These are phyloP conservation scores for Numida meleagris DNA, from an alignment of 2,113 vertebrate genomes.

Conservation along the genomic window DNA sequence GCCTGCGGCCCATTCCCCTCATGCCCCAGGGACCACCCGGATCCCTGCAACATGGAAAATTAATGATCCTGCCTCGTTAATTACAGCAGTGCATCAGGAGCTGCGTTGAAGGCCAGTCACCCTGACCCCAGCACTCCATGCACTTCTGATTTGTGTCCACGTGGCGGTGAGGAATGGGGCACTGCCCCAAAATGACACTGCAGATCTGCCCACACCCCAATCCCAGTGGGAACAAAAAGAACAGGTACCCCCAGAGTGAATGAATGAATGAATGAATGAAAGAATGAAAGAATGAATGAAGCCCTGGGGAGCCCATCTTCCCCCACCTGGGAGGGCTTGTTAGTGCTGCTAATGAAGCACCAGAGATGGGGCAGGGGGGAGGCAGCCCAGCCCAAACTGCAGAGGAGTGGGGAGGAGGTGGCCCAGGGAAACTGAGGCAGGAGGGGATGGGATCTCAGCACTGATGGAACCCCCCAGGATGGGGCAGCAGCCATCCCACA, in stretches of 20 bases:
- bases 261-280: too few species aligned
- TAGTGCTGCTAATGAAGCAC: not conserved
- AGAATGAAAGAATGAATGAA: too few species aligned
- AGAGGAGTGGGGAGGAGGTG: not conserved
- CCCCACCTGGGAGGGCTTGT: not conserved
- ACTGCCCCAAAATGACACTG: too few species aligned
- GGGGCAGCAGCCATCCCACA: not conserved
- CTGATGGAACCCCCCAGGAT: not conserved
- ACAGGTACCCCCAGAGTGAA: too few species aligned
- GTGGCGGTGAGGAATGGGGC: not conserved
- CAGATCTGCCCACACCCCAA: too few species aligned
- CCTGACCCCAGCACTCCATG: not conserved
- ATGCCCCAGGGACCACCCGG: not conserved
- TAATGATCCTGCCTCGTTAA: conserved; percentile 50
- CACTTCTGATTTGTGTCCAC: not conserved
- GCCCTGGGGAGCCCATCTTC: not conserved
- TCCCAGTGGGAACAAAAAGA: too few species aligned
- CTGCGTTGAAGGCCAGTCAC: conserved; percentile 16
- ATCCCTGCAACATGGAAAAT: not conserved
- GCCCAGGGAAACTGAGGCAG: not conserved
- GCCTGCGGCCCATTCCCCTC: not conserved
- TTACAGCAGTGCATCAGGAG: not conserved
- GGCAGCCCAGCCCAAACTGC: not conserved
- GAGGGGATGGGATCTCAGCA: too few species aligned
- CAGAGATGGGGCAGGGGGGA: not conserved